Evolutionary conservation across 2,113 vertebrate genomes (phyloP).

Genomic region (Lophochroa leadbeateri): DNA sequence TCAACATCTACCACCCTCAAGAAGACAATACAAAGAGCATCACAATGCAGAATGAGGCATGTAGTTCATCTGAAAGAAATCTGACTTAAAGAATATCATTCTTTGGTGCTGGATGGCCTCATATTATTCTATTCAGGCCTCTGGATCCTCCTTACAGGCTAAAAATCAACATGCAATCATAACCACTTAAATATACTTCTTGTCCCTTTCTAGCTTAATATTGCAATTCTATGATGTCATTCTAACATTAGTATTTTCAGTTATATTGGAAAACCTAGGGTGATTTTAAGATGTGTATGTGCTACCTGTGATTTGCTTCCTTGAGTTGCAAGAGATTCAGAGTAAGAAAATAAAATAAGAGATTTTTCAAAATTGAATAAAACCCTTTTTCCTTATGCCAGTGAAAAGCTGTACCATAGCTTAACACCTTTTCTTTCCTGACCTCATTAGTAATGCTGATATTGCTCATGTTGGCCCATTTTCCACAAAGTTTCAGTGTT

Average conservation of each 20-base stretch:
- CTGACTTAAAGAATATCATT: not conserved
- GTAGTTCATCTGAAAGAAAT: not conserved
- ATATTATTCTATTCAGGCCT: not conserved
- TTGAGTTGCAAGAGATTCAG: not conserved
- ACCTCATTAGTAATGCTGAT: not conserved
- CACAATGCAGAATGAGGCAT: not conserved
- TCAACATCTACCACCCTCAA: not conserved
- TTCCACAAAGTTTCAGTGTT: not conserved
- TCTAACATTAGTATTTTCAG: not conserved
- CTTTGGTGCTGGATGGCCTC: not conserved
- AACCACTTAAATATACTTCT: not conserved
- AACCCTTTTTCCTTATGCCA: not conserved
- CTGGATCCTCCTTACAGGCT: not conserved
- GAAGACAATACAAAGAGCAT: not conserved
- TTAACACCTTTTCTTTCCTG: not conserved
- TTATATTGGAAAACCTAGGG: not conserved
- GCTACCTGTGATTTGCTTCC: not conserved
- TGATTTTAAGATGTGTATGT: not conserved
- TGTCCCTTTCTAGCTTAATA: not conserved
- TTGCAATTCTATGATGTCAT: not conserved
- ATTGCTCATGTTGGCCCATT: not conserved
- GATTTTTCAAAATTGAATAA: not conserved
- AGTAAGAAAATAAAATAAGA: not conserved
- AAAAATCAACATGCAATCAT: not conserved
- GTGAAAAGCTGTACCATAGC: not conserved